Conservation (phyloP, 2,113 vertebrate genomes). For the Penelope pileata region DNA sequence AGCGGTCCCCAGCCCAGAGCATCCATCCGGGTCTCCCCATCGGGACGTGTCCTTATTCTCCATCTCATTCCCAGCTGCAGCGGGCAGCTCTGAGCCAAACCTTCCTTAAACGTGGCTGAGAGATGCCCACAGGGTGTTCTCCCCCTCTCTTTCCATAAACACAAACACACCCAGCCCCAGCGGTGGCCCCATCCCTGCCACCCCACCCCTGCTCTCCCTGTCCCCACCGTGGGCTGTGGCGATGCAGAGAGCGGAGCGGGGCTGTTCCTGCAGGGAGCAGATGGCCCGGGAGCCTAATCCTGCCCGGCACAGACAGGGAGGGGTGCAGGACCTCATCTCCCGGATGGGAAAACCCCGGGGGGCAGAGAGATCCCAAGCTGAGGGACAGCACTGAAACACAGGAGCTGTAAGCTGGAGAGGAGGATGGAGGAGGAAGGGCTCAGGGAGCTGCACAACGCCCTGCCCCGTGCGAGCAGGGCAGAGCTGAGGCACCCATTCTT, state of each 20-base stretch:
- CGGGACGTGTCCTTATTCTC: not conserved
- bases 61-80: rapidly evolving
- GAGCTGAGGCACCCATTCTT: no score
- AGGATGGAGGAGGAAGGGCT: no score
- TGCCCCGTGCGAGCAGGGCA: no score
- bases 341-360: rapidly evolving
- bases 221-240: not conserved
- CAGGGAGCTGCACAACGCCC: rapidly evolving
- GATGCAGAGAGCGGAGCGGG: not conserved
- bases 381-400: not conserved
- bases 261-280: not conserved
- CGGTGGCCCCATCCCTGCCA: not conserved
- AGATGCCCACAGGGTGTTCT: not conserved
- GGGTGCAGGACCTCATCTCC: not conserved
- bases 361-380: not conserved
- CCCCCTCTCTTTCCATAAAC: not conserved
- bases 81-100: not conserved
- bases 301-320: rapidly evolving
- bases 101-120: not conserved
- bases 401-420: not conserved
- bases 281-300: not conserved
- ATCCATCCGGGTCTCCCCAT: rapidly evolving
- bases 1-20: rapidly evolving
- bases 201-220: not conserved
- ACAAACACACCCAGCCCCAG: rapidly evolving